Base-by-base conservation (phyloP, 2,888 invertebrate genomes). In the Melanchra persicariae region DNA sequence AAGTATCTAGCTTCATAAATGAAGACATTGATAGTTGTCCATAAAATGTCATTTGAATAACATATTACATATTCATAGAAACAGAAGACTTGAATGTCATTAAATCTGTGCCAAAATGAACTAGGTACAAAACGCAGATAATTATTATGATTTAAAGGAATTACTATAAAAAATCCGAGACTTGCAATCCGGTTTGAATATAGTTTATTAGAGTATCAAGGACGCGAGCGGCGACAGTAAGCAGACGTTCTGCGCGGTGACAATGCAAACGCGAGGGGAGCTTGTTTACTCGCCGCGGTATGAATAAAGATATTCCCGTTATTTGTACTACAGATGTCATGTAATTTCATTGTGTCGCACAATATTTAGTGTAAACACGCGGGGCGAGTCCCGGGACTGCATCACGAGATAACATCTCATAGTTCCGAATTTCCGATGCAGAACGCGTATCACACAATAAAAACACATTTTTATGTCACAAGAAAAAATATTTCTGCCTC, bases 271-370 rank as follows among this genome's bases (percentile, higher is more conserved):
- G 89, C 89, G 92, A 94, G 95, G 95, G 95, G 95, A 88, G 88
- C 88, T 71, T 93, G 91, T 94, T 94, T 94, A 94, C 92, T 86
- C 90, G 90, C 83, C 93, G 93, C 90, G 92, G 92, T 93, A 96
- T 96, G 96, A 96, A 96, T 96, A 95, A 96, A 96, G 95, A 95
- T 96, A 95, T 95, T 93, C 94, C 92, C 93, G 94, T 95, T 95
- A 96, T 96, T 95, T 95, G 96, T 94, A 93, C 89, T 96, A 95
- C 96, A 96, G 96, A 96, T 96, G 96, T 96, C 95, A 95, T 95
- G 95, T 96, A 95, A 95, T 95, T 93, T 95, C 93, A 96, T 95
- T 96, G 95, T 96, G 94, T 91, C 93, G 91, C 91, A 92, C 94
- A 95, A 96, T 95, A 95, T 95, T 95, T 95, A 93, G 94, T 94